phyloP scores from a whole-genome alignment of 2,888 invertebrate species.

The Acronicta psi region DNA sequence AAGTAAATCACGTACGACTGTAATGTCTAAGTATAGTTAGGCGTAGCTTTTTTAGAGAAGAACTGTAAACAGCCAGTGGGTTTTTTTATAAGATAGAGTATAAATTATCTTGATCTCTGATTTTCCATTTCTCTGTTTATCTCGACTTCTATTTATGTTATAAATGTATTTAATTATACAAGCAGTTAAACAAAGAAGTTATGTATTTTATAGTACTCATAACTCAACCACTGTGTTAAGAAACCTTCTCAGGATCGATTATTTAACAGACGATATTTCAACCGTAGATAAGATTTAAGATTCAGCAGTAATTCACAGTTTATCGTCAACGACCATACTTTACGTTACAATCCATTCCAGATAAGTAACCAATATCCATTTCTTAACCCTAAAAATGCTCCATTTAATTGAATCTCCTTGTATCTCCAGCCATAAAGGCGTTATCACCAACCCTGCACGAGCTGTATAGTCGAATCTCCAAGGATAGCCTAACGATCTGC shows the following conservation, averaged over 20 bases:
- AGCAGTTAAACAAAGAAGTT: too few species aligned
- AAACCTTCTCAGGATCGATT: not conserved
- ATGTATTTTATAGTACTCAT: too few species aligned
- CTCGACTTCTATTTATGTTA: too few species aligned
- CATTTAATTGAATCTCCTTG: slow-evolving; percentile 48
- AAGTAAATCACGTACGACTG: slow-evolving; percentile 36
- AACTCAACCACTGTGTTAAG: not conserved
- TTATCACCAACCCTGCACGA: slow-evolving; percentile 36
- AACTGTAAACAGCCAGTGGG: too few species aligned
- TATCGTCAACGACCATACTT: slow-evolving; percentile 14
- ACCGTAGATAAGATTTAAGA: not conserved
- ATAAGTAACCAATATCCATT: slow-evolving; percentile 15
- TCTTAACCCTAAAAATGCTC: slow-evolving; percentile 17
- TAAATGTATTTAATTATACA: too few species aligned
- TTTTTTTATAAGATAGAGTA: not conserved
- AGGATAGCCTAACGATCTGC: slow-evolving; percentile 45
- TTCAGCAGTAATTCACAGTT: slow-evolving; percentile 3
- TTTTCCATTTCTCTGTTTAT: too few species aligned
- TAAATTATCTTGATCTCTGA: not conserved
- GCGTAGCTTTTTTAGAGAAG: not conserved
- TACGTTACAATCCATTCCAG: slow-evolving; percentile 23
- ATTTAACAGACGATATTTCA: not conserved
- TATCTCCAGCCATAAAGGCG: slow-evolving; percentile 36
- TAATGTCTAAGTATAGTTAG: not conserved
- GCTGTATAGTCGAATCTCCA: slow-evolving; percentile 36